Evolutionary conservation across 2,113 vertebrate species (phyloP).

Genomic region (Phyllopteryx taeniolatus): DNA sequence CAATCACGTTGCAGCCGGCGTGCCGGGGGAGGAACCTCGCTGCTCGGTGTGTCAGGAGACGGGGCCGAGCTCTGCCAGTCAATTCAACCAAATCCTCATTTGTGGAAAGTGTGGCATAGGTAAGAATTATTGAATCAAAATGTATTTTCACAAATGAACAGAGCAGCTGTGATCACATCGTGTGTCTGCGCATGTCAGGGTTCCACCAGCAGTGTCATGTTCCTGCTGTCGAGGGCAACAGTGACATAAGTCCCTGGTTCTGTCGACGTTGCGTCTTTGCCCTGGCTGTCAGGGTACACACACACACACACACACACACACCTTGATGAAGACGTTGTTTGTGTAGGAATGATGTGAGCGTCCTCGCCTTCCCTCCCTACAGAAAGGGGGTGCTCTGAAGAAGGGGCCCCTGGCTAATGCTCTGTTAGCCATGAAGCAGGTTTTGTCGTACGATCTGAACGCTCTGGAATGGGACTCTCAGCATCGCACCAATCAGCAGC

Average conservation of each 20-base stretch:
- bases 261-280: conserved; percentile 96
- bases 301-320: background rate
- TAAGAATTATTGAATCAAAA: conserved; percentile 60
- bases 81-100: conserved; percentile 81
- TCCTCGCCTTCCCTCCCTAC: conserved; percentile 11
- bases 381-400: conserved; percentile 95
- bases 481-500: conserved; percentile 92
- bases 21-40: conserved; percentile 89
- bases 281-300: conserved; percentile 72
- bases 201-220: conserved; percentile 95
- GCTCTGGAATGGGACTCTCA: conserved; percentile 91
- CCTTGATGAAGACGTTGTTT: background rate
- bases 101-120: conserved; percentile 95
- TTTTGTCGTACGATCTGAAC: conserved; percentile 83
- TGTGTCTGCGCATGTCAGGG: conserved; percentile 63
- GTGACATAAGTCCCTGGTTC: conserved; percentile 82
- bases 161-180: background rate
- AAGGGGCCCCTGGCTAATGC: conserved; percentile 88
- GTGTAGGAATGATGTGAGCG: too few relatives aligned
- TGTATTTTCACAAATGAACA: background rate
- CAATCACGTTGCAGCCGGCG: conserved; percentile 76
- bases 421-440: conserved; percentile 90
- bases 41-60: conserved; percentile 85
- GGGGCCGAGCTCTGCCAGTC: conserved; percentile 72
- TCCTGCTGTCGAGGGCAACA: conserved; percentile 77